A percentile compares a stretch with the other conserved stretches of the same genome.
Evolutionary conservation across 2,888 invertebrate species (phyloP).

Genomic region (Galerucella calmariensis): DNA sequence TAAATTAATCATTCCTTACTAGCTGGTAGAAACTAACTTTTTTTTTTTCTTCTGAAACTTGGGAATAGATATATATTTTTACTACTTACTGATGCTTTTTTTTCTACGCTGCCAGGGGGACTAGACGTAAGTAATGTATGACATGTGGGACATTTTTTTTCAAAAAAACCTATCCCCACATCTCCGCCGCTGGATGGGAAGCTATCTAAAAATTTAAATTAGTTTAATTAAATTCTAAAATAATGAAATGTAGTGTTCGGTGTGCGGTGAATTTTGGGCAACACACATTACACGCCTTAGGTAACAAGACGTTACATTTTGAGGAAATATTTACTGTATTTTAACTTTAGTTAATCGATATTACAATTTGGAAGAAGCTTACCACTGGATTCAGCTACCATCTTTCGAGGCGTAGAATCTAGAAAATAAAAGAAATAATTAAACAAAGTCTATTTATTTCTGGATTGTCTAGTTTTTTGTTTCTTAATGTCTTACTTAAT

Average conservation of each 20-base stretch:
- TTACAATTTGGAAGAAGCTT: neutral
- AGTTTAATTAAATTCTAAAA: neutral
- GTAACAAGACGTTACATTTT: no score
- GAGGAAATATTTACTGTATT: no score
- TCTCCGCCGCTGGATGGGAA: slow-evolving; percentile 6
- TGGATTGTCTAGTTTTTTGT: no score
- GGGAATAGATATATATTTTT: neutral
- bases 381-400: slow-evolving; percentile 5
- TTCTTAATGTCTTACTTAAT: slow-evolving; percentile 8
- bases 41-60: no score
- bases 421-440: neutral
- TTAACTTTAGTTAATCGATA: neutral
- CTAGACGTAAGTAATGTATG: neutral
- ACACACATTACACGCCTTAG: no score
- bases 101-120: neutral
- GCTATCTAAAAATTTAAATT: neutral
- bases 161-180: neutral
- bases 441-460: neutral
- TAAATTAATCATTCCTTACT: no score
- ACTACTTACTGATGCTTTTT: slow-evolving; percentile 3
- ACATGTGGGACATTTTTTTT: slow-evolving; percentile 1
- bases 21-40: no score
- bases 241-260: neutral
- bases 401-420: neutral
- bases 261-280: no score